Evolutionary conservation across 2,113 vertebrate genomes (phyloP), one percentile per base, ranked within the genome.

Genomic region (Apodemus sylvaticus): DNA sequence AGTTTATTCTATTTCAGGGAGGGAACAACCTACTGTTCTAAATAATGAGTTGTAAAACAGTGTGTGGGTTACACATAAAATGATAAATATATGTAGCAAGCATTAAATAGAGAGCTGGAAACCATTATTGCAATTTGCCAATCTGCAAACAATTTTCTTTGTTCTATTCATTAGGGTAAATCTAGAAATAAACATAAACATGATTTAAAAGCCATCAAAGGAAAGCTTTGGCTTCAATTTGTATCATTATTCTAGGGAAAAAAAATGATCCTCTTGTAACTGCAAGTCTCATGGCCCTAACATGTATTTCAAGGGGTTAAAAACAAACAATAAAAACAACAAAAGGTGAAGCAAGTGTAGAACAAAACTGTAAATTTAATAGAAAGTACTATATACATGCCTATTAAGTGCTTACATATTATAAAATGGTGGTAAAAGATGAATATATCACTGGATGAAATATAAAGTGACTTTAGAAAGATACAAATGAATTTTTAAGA

Each of bases 21-120:
- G 42, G 83, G 71, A 64, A 26, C 29, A 90, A 73, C 39, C 86
- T 89, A 90, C 60, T 93, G 71, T 68, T 91, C 70, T 87, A 94
- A 97, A 94, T 94, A 93, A 96, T 95, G 82, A 95, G 94, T 78
- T 89, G n/a, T 90, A 91, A 91, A 97, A 91, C 24, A 94, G 53
- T 68, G 53, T 90, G 88, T 79, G 62, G 8, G n/a, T 76, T 79
- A 83, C 1, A 68, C 8, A 71, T 90, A 95, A 95, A 94, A 95
- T 97, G 90, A 96, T 92, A 92, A 95, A 91, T 94, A 42, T 31
- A 36, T 19, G 62, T 68, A 73, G 42, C 36, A 92, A 89, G 26
- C n/a, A 66, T 42, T 91, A 74, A 88, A 74, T 51, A 90, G 51
- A 94, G 51, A 48, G 39, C 58, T 94, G 77, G 60, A 94, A 93